Base-by-base conservation (phyloP, 2,113 vertebrate genomes). In the Myotis davidii region DNA sequence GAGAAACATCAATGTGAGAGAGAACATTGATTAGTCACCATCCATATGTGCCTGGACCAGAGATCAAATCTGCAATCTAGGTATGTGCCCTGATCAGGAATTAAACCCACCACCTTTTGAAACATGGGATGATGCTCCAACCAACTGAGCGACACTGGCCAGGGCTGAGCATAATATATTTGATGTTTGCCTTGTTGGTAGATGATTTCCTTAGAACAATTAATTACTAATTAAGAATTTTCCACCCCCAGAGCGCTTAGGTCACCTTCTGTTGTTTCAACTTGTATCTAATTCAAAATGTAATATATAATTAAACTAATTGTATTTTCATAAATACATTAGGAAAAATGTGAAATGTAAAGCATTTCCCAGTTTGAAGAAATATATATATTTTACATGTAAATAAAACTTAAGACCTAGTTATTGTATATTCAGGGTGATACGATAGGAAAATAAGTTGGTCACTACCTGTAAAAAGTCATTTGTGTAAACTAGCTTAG, bases 401-500 rank as follows among this genome's bases (percentile, higher is more conserved):
- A 54, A 88, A 77, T 86, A 56, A 91, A 69, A 61, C 77, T 74
- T 83, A 76, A 89, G 32, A 39, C 10, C 29, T 74, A 32, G 25
- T 17, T 95, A 52, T 92, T 86, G 37, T 94, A 56, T 76, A 81
- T 89, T 89, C 45, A 86, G 34, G 6, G 18, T 42, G 4, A 4
- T 39, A 0, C 82, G 27, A 61, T 61, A 79, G 32, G 23, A 96
- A 92, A 94, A 90, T 81, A 39, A 76, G 20, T 84, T 73, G 18
- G 77, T 54, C 45, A 37, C 59, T 29, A 64, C 39, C 50, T 61
- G 32, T 39, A 96, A 78, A 85, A 93, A 86, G 45, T 39, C 20
- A 67, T 69, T 90, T 96, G 34, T 94, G 27, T 95, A 93, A 93
- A 52, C 37, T 20, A 64, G 59, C 73, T 91, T 50, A 65, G 74